Base-by-base conservation (phyloP, 2,797 vertebrate genomes). In the Urosaurus nigricauda region DNA sequence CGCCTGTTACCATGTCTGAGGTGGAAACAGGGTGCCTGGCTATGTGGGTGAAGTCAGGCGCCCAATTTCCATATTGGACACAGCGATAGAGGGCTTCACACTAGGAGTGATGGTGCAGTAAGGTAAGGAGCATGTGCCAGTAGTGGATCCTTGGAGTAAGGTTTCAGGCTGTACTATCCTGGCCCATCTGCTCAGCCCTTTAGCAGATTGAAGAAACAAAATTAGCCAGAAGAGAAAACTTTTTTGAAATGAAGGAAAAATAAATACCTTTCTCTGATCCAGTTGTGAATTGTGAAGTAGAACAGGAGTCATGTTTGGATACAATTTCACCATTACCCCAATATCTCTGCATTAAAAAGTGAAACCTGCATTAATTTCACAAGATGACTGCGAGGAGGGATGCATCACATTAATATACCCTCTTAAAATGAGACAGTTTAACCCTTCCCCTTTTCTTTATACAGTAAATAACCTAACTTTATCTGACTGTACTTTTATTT, bases 321-420 rank as follows among this genome's bases (percentile, higher is more conserved):
- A 99, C 29, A 99, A 96, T 95, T 99, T 99, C 89, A 99, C 98
- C 99, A 99, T 99, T 79, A 99, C 98, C 80, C 99, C 99, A 90
- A 97, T 96, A 90, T 99, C 99, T 94, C 97, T 97, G 95, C 11
- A 94, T 92, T 47, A 93, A 93, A 88, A 77, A 43, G 87, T 82
- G 77, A 65, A 93, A 83, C 35, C 43, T 37, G 5, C 21, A 29
- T 93, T 95, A 93, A 56, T 91, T 87, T 21, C 87, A 21, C 88
- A 88, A 2, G 47, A 85, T 17, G 12, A 29, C 35, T 3, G 68
- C 5, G 1, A 1, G 68, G 24, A 26, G 29, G 24, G 32, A 32
- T 26, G 58, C 24, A 37, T 63, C 12, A 53, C 6, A 32, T 37
- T 35, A 74, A 29, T 68, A 17, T 40, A 37, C 5, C n/a, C 24